Conservation (phyloP, 2,888 invertebrate species). For the Oxycera nigricornis region DNA sequence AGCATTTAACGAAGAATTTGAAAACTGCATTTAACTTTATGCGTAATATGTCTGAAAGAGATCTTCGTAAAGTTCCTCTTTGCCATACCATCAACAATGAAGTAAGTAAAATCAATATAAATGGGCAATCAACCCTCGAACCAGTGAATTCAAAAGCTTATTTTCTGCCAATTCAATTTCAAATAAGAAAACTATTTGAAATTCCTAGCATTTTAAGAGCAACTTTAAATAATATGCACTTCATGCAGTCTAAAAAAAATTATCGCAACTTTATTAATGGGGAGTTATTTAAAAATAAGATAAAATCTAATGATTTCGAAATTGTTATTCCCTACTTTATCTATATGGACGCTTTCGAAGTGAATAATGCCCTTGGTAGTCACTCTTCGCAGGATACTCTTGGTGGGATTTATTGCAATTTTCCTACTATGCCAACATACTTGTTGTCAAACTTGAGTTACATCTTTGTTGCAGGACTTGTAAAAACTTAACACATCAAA, state of each 20-base stretch:
- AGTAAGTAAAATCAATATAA: not conserved
- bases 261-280: not conserved
- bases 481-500: not conserved
- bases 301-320: not conserved
- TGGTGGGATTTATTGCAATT: not conserved
- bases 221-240: not conserved
- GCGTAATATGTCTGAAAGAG: not conserved
- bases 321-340: slow-evolving; percentile 1
- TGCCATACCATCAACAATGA: not conserved
- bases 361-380: slow-evolving; percentile 5
- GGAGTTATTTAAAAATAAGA: not conserved
- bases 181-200: slow-evolving; percentile 8
- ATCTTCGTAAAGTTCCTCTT: not conserved
- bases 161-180: not conserved
- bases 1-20: not conserved
- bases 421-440: not conserved
- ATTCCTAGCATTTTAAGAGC: not conserved
- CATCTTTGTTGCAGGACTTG: not conserved
- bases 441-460: not conserved
- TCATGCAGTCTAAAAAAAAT: not conserved
- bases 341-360: not conserved
- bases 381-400: not conserved
- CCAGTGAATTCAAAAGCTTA: not conserved
- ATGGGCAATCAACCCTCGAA: not conserved
- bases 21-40: not conserved